Base-by-base conservation (phyloP, 2,797 vertebrate species). In the Schizothorax lantsangensis region DNA sequence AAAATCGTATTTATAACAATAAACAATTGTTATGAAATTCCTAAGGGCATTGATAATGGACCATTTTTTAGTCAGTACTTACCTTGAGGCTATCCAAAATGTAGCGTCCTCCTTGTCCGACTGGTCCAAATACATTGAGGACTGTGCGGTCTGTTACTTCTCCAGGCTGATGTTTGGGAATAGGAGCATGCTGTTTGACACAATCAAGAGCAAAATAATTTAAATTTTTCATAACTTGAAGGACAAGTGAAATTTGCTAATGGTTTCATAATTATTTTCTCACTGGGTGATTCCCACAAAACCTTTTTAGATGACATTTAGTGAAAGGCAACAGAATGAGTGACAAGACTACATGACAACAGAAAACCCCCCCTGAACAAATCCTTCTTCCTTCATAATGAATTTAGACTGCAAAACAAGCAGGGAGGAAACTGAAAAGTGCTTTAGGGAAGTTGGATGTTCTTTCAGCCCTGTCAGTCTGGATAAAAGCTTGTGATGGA, bases 61-160 rank as follows among this genome's bases (percentile, higher is more conserved):
- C 15, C 57, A 11, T 73, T 45, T 62, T 79, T n/a, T 21, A 1
- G 40, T 84, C 47, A 57, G 79, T 54, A 90, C 95, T 79, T 88
- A 98, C 98, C 92, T 96, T 96, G 79, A 94, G 94, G 89, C 90
- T 96, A 90, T 99, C 98, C 92, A 97, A 88, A 9, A 98, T 89
- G 92, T 94, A 97, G 80, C 91, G 93, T 45, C 91, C 68, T 83
- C 89, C 94, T 66, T 92, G 94, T 84, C 89, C 94, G 10, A 71
- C 57, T 11, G 94, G 95, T 72, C 93, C 92, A 79, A 96, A 92
- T 66, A 97, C 93, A 11, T 98, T 98, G 89, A 98, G 97, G 80
- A 99, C 93, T 0, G 96, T 95, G 84, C 92, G 94, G 81, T 93
- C 88, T 54, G 96, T 95, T 91, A 95, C 89, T 85, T 95, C 91